Percentiles rank a stretch among this genome's conserved stretches.
These are phyloP conservation scores for Conopomorpha cramerella DNA, from an alignment of 1,140 invertebrate genomes.

Conservation along the genomic window DNA sequence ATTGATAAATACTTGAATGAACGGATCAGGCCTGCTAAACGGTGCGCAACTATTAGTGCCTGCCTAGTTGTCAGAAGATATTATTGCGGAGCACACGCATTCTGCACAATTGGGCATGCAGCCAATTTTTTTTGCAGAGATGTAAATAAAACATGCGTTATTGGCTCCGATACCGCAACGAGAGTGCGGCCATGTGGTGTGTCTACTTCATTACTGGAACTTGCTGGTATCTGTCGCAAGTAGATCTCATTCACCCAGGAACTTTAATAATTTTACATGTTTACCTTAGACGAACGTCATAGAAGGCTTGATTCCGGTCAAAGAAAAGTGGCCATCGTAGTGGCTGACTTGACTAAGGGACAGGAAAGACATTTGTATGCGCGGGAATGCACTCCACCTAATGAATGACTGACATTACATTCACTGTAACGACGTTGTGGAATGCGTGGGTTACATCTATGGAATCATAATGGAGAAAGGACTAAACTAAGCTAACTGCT, in stretches of 20 bases:
- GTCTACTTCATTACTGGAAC: constrained; percentile 19
- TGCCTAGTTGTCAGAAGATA: not conserved
- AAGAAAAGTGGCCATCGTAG: constrained; percentile 3
- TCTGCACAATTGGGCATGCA: constrained; percentile 14
- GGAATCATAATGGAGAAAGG: constrained; percentile 13
- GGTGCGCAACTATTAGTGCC: not conserved
- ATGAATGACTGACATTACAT: constrained; percentile 24
- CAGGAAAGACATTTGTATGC: constrained; percentile 26
- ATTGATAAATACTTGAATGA: not conserved
- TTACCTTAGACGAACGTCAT: constrained; percentile 1
- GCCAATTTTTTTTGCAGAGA: constrained; percentile 36
- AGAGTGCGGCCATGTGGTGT: constrained; percentile 11
- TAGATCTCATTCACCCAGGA: not conserved
- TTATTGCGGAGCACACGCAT: not conserved
- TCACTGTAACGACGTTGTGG: constrained; percentile 15
- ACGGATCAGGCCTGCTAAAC: not conserved
- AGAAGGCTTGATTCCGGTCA: constrained; percentile 11
- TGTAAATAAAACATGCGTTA: constrained; percentile 39
- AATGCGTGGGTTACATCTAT: constrained; percentile 14
- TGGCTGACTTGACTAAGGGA: too few species aligned
- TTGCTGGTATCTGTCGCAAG: constrained; percentile 2
- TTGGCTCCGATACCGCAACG: constrained; percentile 18
- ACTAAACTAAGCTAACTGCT: too few species aligned
- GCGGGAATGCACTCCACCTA: constrained; percentile 19
- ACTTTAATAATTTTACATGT: not conserved